These are phyloP conservation scores for Pteronotus mesoamericanus DNA, from an alignment of 2,797 vertebrate species.

Conservation along the genomic window DNA sequence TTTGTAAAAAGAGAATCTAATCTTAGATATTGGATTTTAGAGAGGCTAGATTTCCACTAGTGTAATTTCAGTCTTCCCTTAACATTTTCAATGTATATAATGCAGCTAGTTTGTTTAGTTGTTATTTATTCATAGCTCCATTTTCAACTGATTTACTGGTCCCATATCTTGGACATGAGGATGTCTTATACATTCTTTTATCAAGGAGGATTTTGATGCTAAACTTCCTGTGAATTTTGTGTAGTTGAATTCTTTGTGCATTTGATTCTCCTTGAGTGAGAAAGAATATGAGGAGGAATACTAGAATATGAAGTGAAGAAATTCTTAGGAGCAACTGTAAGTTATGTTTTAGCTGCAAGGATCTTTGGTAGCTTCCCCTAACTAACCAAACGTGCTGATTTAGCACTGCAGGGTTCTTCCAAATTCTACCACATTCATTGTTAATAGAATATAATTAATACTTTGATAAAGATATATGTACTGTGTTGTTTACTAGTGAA, in stretches of 20 bases:
- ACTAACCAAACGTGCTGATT: neutral
- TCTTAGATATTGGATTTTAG: slow-evolving; percentile 30
- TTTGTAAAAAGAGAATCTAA: slow-evolving; percentile 39
- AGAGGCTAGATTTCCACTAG: neutral
- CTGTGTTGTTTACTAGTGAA: neutral
- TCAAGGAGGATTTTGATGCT: slow-evolving; percentile 28
- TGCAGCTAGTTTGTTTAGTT: neutral
- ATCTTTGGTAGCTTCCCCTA: neutral
- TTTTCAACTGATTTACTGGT: slow-evolving; percentile 24
- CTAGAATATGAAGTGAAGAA: neutral
- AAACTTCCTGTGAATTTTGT: slow-evolving; percentile 30
- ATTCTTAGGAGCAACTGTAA: slow-evolving; percentile 2
- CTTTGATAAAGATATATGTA: neutral
- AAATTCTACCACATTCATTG: neutral
- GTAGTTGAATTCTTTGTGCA: neutral
- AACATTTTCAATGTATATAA: neutral
- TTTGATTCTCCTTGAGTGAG: slow-evolving; percentile 12
- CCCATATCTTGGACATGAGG: neutral
- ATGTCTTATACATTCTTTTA: slow-evolving; percentile 42
- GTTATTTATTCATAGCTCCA: neutral
- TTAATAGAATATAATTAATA: neutral
- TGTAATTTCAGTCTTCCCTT: slow-evolving; percentile 16
- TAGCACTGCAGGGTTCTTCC: neutral
- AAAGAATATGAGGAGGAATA: neutral
- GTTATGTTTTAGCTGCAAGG: neutral